Base-by-base conservation (phyloP, 2,113 vertebrate species). In the Lagopus muta region DNA sequence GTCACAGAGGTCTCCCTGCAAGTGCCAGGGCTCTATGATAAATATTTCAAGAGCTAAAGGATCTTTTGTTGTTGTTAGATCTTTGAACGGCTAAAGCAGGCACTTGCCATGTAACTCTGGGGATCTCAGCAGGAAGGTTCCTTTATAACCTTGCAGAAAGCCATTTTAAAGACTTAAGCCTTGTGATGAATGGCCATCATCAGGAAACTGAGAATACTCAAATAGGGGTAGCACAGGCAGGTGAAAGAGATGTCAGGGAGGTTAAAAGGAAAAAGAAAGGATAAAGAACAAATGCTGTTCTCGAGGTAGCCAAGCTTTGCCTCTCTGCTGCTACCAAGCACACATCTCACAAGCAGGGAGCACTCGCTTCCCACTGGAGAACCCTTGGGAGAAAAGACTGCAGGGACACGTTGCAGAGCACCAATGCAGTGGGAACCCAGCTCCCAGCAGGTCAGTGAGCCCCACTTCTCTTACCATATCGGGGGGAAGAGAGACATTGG, bases 401-500 rank as follows among this genome's bases (percentile, higher is more conserved):
- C 1, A 7, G 71, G 60, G 45, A 54, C 76, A 34, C 1, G 2
- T 34, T 60, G 25, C 38, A n/a, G 42, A 28, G 4, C 48, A 50
- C 61, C 57, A 85, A 54, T 2, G 4, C 22, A 69, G 48, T 28
- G 67, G 55, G 22, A 57, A 0, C 66, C 45, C 25, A 78, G 32
- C 14, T 71, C 61, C 48, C 22, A 27, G 8, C 0, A 61, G 7
- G 5, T 19, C 1, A 17, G 5, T 14, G 66, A 66, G 1, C 80
- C 24, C 6, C 42, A 40, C 36, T 91, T 95, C 36, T 90, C 96
- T 98, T 98, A 98, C 98, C 98, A 99, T 97, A 47, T 97, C 97
- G 64, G 97, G 96, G 91, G 99, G 98, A 52, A 99, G 97, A 94
- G 98, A 98, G 66, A 99, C 98, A 21, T 97, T 95, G 38, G 99